phyloP scores from a whole-genome alignment of 2,888 invertebrate genomes.

The Celastrina argiolus region DNA sequence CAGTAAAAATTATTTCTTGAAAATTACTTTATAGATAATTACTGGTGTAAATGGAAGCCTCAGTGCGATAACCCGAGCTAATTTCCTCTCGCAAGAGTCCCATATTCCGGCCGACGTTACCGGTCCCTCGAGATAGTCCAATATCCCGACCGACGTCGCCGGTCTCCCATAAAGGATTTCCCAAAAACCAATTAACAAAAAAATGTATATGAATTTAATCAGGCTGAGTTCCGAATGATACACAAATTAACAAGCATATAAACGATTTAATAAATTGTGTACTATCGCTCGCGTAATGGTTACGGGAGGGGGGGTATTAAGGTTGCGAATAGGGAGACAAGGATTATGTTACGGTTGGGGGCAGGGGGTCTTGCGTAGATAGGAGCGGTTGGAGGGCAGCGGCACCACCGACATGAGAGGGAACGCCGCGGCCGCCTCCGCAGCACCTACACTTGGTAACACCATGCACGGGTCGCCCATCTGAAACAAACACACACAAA shows the following conservation, averaged over 20 bases:
- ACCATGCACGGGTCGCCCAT: conserved; percentile 93
- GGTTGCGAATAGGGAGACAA: conserved; percentile 73
- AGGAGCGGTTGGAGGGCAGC: conserved; percentile 91
- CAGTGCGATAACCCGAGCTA: too few relatives aligned
- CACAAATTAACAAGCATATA: neutral
- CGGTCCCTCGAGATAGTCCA: too few relatives aligned
- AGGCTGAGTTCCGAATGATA: neutral
- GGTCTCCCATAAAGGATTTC: too few relatives aligned
- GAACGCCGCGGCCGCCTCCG: conserved; percentile 83
- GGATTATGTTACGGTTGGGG: conserved; percentile 44
- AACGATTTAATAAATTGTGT: neutral
- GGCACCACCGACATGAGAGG: conserved; percentile 82
- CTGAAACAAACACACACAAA: conserved; percentile 64
- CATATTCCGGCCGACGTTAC: too few relatives aligned
- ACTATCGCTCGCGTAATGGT: neutral
- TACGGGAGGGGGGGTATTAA: neutral
- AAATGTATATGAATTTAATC: too few relatives aligned
- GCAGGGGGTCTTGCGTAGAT: conserved; percentile 85
- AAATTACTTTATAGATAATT: too few relatives aligned
- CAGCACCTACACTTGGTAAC: conserved; percentile 85
- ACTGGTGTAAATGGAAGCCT: too few relatives aligned
- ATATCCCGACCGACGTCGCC: too few relatives aligned
- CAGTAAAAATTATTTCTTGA: too few relatives aligned
- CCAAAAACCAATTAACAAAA: too few relatives aligned
- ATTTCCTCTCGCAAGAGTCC: too few relatives aligned